These are phyloP conservation scores for Ladona fulva DNA, from an alignment of 1,140 invertebrate species.

Conservation along the genomic window DNA sequence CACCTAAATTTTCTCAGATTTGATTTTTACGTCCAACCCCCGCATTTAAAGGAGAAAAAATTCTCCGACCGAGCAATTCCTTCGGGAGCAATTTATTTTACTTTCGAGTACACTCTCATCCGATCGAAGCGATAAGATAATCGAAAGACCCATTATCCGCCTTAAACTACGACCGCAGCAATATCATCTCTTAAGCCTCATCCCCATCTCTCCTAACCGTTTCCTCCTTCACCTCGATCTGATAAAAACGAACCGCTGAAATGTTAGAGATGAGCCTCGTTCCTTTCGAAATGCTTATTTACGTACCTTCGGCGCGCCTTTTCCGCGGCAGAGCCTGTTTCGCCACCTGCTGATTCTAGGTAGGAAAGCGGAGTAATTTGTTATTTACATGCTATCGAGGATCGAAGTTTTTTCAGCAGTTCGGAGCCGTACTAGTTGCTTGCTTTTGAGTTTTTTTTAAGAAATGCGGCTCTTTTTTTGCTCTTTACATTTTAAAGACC, in stretches of 20 bases:
- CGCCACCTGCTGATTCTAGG: neutral
- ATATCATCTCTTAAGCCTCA: too few relatives aligned
- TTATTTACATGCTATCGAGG: neutral
- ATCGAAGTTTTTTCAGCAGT: neutral
- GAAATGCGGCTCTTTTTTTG: neutral
- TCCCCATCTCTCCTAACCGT: neutral
- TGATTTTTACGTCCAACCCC: too few relatives aligned
- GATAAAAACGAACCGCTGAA: neutral
- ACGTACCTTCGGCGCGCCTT: too few relatives aligned
- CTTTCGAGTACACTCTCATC: too few relatives aligned
- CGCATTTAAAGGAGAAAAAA: too few relatives aligned
- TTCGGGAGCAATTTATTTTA: too few relatives aligned
- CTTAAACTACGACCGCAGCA: too few relatives aligned
- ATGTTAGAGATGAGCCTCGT: neutral
- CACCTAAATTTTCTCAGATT: too few relatives aligned
- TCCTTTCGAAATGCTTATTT: too few relatives aligned
- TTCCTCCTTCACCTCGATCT: neutral
- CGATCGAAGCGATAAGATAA: too few relatives aligned
- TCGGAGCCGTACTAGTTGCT: neutral
- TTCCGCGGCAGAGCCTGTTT: neutral
- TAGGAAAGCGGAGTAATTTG: neutral
- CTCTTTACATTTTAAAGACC: neutral
- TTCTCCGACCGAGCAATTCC: too few relatives aligned
- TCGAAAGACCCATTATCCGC: too few relatives aligned
- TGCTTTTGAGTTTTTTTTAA: neutral